Percentiles rank a stretch among this genome's conserved stretches.
Evolutionary conservation across 2,888 invertebrate species (phyloP).

Genomic region (Pimpla rufipes): DNA sequence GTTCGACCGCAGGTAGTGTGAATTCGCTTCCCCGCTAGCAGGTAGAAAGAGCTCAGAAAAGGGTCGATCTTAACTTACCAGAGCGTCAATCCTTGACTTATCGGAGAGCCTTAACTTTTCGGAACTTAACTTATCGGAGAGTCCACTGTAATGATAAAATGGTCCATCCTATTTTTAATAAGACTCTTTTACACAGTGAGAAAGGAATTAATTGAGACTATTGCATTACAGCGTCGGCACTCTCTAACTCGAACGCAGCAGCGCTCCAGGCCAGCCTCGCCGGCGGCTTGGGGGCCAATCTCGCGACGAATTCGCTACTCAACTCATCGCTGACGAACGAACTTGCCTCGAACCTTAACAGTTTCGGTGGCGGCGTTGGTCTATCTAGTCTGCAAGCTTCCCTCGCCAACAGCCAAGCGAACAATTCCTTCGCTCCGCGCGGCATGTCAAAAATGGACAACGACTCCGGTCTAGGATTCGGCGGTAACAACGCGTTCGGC

Average conservation of each 20-base stretch:
- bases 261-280: conserved; percentile 83
- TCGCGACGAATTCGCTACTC: conserved; percentile 82
- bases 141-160: no score
- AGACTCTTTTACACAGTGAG: background rate
- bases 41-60: no score
- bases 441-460: conserved; percentile 82
- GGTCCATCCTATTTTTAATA: no score
- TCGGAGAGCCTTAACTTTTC: no score
- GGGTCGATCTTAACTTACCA: no score
- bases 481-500: conserved; percentile 81
- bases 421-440: conserved; percentile 82
- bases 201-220: background rate
- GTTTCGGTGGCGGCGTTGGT: conserved; percentile 82
- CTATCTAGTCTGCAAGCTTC: conserved; percentile 83
- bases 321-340: conserved; percentile 83
- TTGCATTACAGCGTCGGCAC: conserved; percentile 80
- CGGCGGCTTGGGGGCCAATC: conserved; percentile 82
- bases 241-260: conserved; percentile 83
- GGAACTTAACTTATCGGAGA: no score
- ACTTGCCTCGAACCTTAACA: conserved; percentile 83
- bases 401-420: conserved; percentile 81
- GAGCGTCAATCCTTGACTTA: no score
- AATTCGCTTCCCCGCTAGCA: no score
- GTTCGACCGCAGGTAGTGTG: no score
- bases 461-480: conserved; percentile 79